Evolutionary conservation across 2,797 vertebrate species (phyloP), one percentile per base, ranked within the genome.

Genomic region (Myripristis jacobus): DNA sequence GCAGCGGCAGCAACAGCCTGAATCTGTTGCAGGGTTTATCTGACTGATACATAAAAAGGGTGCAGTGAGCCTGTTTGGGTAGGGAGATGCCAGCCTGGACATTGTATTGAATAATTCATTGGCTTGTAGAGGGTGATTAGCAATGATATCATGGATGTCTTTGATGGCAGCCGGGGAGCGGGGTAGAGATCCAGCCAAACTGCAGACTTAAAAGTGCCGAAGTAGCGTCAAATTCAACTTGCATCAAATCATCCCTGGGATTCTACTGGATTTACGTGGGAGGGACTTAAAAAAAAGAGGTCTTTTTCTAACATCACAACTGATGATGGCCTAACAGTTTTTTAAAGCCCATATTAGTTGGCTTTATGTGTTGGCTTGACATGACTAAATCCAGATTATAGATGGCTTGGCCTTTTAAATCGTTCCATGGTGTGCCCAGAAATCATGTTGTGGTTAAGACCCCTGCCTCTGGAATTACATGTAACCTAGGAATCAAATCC

Each of bases 331-430:
- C 47, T 34, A 66, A n/a, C 27, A 21, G 18, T 68, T 69, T 79
- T 80, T 81, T 57, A 69, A 75, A 48, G 56, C 59, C 19, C 25
- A 66, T 41, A 82, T 83, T 80, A 80, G 70, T 58, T 41, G 73
- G 62, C 60, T 78, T 81, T 31, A 18, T 81, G 46, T 58, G 74
- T 66, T 77, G 68, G 53, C 24, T 71, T 58, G 66, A 82, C 75
- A 71, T 29, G 70, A 74, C 75, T 81, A 66, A 85, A 82, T 82
- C 80, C 83, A 84, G 79, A 86, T 85, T 88, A 87, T 7, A 25
- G 54, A 61, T 67, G 70, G 54, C 10, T 62, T 75, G 74, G 38
- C 68, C 61, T 85, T 79, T 85, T 57, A 82, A 86, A 73, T 41
- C 38, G 0, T 63, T 64, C 53, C 51, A 44, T 56, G 65, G 34